Percentiles rank a stretch among this genome's conserved stretches.
Evolutionary conservation across 2,888 invertebrate species (phyloP).

Genomic region (Drosophila yooni): DNA sequence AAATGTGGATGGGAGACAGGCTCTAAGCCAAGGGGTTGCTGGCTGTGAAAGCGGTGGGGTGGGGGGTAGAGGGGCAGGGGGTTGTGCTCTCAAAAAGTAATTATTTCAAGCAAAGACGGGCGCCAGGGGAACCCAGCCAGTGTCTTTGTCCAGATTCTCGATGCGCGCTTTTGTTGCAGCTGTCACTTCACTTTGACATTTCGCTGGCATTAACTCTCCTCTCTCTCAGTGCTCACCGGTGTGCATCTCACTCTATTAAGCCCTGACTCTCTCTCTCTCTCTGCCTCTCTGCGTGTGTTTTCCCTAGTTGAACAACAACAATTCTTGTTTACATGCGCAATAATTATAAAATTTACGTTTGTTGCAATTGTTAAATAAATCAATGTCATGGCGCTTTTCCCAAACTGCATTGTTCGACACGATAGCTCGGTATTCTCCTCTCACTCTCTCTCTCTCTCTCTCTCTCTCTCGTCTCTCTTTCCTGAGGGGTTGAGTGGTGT

Average conservation of each 20-base stretch:
- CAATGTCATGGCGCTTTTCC: slow-evolving; percentile 67
- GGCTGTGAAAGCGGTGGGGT: neutral
- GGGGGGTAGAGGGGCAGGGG: neutral
- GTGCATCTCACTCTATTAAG: neutral
- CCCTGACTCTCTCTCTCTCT: neutral
- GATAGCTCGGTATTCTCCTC: neutral
- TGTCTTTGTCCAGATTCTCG: slow-evolving; percentile 42
- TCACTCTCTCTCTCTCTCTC: neutral
- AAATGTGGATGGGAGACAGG: slow-evolving; percentile 17
- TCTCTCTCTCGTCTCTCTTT: neutral
- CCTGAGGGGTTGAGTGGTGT: slow-evolving; percentile 37
- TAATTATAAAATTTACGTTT: slow-evolving; percentile 80
- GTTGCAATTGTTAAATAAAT: slow-evolving; percentile 80
- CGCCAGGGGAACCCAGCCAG: slow-evolving; percentile 57
- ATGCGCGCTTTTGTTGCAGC: slow-evolving; percentile 66
- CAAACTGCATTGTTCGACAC: slow-evolving; percentile 58
- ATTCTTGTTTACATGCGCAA: slow-evolving; percentile 76
- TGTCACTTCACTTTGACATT: slow-evolving; percentile 75
- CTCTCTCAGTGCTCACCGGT: neutral
- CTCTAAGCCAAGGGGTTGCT: slow-evolving; percentile 36
- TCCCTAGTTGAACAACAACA: slow-evolving; percentile 24
- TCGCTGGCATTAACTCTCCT: slow-evolving; percentile 56
- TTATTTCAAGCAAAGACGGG: slow-evolving; percentile 77
- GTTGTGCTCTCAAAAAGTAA: slow-evolving; percentile 73
- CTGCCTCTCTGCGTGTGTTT: neutral